Evolutionary conservation across 2,797 vertebrate species (phyloP), one percentile per base, ranked within the genome.

Genomic region (Periophthalmus magnuspinnatus): DNA sequence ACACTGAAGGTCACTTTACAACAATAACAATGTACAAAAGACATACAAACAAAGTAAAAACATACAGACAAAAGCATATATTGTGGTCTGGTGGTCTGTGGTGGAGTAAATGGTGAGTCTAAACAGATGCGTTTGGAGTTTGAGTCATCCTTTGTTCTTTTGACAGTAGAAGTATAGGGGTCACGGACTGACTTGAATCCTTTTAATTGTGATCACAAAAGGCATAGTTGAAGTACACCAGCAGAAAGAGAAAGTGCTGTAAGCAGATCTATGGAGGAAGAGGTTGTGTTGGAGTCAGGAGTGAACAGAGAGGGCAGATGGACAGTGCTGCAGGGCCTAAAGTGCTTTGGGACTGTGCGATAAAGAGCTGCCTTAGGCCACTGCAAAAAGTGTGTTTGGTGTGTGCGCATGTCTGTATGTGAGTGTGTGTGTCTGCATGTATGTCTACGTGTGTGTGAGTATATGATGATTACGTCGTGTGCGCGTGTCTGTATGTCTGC

Each of bases 321-420:
- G 81, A 62, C 67, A 50, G 72, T 68, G 79, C 80, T 88, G 82
- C 70, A 77, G 80, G 84, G 81, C 81, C 85, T 85, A 45, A 59
- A 61, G 54, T 74, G 55, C 76, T 85, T 78, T 77, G 62, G 69
- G 70, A 52, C 58, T 70, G 62, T 67, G 81, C 78, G 78, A 78
- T 85, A 81, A 85, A 85, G 63, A 82, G 58, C 76, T 77, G 84
- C 88, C 86, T 45, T 63, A 71, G 82, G 84, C 81, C 79, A 82
- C 59, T 77, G 87, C 80, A 84, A 83, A 72, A 60, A 47, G 32
- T 72, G 55, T 62, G 9, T 64, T n/a, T 56, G 57, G 66, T 41
- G 24, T 77, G 69, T 55, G 59, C 73, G 72, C 60, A 34, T 71
- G 55, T 65, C 60, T 63, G 24, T 41, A 67, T 41, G 38, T 38